Conservation (phyloP, 1,140 invertebrate species). For the Phymastichus coffea region DNA sequence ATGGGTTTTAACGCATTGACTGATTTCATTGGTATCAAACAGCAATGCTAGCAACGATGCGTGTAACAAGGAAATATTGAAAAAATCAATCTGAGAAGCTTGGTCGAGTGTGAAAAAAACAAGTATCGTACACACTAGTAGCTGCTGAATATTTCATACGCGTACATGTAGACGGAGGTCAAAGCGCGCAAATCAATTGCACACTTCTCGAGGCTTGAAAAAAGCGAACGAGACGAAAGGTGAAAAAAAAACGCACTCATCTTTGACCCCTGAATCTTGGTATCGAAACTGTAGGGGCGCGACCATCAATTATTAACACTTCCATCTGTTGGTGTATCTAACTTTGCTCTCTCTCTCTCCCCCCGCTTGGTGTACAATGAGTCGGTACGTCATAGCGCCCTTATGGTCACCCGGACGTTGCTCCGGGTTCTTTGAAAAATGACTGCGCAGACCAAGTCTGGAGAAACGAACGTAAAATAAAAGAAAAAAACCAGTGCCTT, state of each 20-base stretch:
- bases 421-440: slow-evolving; percentile 19
- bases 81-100: slow-evolving; percentile 12
- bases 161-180: too few relatives aligned
- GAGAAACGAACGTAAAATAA: too few relatives aligned
- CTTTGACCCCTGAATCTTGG: too few relatives aligned
- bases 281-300: slow-evolving; percentile 45
- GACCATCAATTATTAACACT: slow-evolving; percentile 54
- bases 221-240: too few relatives aligned
- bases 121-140: background rate
- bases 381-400: slow-evolving; percentile 33
- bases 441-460: too few relatives aligned
- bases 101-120: background rate
- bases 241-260: slow-evolving; percentile 11
- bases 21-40: too few relatives aligned
- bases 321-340: slow-evolving; percentile 53
- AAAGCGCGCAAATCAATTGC: slow-evolving; percentile 22
- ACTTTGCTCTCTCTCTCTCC: slow-evolving; percentile 10
- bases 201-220: background rate
- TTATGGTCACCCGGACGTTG: background rate
- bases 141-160: slow-evolving; percentile 25
- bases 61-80: too few relatives aligned
- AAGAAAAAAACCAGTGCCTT: too few relatives aligned
- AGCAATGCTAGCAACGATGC: too few relatives aligned
- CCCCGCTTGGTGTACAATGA: slow-evolving; percentile 26
- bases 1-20: too few relatives aligned